Evolutionary conservation across 2,888 invertebrate species (phyloP), one percentile per base, ranked within the genome.

Genomic region (Andrena hattorfiana): DNA sequence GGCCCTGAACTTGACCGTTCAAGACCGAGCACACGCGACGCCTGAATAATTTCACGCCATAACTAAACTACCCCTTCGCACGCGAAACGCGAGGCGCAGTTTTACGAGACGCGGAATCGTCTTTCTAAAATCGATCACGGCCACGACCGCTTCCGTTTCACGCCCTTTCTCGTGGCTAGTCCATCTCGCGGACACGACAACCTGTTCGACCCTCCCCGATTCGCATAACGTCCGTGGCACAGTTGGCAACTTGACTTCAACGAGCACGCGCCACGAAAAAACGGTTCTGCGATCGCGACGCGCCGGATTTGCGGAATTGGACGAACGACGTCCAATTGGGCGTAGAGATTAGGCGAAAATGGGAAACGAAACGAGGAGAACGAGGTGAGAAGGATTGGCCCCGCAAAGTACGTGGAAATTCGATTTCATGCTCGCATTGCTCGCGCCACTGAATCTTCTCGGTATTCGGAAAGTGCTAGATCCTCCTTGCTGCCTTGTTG

Each of bases 1-100:
- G 48, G 48, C 54, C 30, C 1, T 81, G 70, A 74, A 81, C 74
- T 80, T 74, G 80, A 51, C 68, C 68, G 68, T 20, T 32, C 20
- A 49, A 64, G 59, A 30, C 64, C 49, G 64, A 42, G 13, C n/a
- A 23, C 32, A 49, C 30, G 26, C 48, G 16, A 8, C 48, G 69
- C 10, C 8, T 10, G 74, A 60, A 80, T 54, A 66, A 74, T 49
- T 49, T 67, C 23, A 28, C 74, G 10, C 67, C 74, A 51, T 75
- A 70, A 59, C n/a, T 56, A 13, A 75, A 75, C 42, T 66, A 32
- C 64, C 23, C 32, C n/a, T 68, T 81, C 26, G 35, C 77, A 67
- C 83, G 67, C 78, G 70, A 70, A 20, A 60, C 60, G 59, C 54
- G 70, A 60, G 69, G 54, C 48, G 60, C 54, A 74, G 70, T 70